Percentiles rank a stretch among this genome's conserved stretches.
These are phyloP conservation scores for Aphodius sticticus DNA, from an alignment of 2,888 invertebrate genomes.

Conservation along the genomic window DNA sequence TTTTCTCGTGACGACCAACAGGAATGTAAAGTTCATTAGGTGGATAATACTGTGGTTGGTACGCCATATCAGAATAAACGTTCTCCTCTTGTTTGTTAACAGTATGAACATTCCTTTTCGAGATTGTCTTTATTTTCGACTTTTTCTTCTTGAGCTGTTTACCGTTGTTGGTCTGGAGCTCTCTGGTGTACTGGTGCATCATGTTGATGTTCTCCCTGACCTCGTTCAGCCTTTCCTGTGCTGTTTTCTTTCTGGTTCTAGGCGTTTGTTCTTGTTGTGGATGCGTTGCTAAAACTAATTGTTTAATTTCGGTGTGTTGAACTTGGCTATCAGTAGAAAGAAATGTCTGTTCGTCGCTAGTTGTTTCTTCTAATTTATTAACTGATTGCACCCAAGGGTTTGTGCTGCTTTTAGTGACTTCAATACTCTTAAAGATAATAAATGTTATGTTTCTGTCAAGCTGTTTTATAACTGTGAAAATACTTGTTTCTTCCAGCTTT, in stretches of 20 bases:
- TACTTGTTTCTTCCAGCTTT: slow-evolving; percentile 28
- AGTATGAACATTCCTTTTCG: slow-evolving; percentile 30
- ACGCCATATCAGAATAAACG: background rate
- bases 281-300: background rate
- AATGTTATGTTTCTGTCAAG: background rate
- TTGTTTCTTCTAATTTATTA: slow-evolving; percentile 6
- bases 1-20: slow-evolving; percentile 13
- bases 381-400: slow-evolving; percentile 19
- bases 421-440: slow-evolving; percentile 20
- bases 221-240: slow-evolving; percentile 21
- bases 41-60: background rate
- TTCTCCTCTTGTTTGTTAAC: slow-evolving; percentile 23
- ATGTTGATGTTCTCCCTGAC: slow-evolving; percentile 29
- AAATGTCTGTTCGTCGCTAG: background rate
- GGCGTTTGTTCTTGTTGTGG: background rate
- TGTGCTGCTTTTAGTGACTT: slow-evolving; percentile 18
- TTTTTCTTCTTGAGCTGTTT: slow-evolving; percentile 33
- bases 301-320: slow-evolving; percentile 6
- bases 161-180: background rate
- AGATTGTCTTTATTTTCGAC: slow-evolving; percentile 23
- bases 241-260: background rate
- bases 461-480: background rate
- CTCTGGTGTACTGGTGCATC: slow-evolving; percentile 12
- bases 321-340: background rate
- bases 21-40: slow-evolving; percentile 24